These are phyloP conservation scores for Semaprochilodus insignis DNA, from an alignment of 2,797 vertebrate species.

Conservation along the genomic window DNA sequence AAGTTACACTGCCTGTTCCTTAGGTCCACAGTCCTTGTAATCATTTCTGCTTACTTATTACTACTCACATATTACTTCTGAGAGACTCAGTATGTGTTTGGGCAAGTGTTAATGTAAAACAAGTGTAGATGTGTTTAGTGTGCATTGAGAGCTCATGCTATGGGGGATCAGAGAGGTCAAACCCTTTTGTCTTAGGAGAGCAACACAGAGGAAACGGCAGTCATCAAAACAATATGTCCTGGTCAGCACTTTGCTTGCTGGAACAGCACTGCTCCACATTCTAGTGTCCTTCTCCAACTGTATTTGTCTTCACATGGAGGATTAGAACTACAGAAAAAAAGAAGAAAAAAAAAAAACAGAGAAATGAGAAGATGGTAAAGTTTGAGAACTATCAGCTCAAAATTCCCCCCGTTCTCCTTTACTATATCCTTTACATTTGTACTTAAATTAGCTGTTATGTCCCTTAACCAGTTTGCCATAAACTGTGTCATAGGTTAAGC, in stretches of 20 bases:
- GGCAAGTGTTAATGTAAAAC: slow-evolving; percentile 17
- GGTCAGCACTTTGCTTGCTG: slow-evolving; percentile 52
- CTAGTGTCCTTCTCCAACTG: neutral
- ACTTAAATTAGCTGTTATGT: neutral
- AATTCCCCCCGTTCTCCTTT: neutral
- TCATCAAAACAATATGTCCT: slow-evolving; percentile 62
- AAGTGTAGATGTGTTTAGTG: slow-evolving; percentile 22
- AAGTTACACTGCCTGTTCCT: slow-evolving; percentile 19
- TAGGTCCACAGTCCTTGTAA: neutral
- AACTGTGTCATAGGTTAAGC: slow-evolving; percentile 51
- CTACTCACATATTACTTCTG: neutral
- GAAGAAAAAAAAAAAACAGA: neutral
- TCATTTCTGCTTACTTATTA: neutral
- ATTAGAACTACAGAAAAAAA: neutral
- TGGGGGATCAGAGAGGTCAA: slow-evolving; percentile 34
- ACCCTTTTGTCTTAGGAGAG: slow-evolving; percentile 53
- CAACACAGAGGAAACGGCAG: slow-evolving; percentile 58
- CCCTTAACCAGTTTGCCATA: slow-evolving; percentile 29
- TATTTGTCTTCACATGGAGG: neutral
- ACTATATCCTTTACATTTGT: slow-evolving; percentile 11
- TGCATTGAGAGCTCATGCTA: slow-evolving; percentile 25
- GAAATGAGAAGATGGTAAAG: neutral
- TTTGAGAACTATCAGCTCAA: neutral
- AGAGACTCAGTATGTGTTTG: too few relatives aligned
- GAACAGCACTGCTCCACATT: slow-evolving; percentile 58